Base-by-base conservation (phyloP, 2,888 invertebrate genomes). In the Rotaria macrura region DNA sequence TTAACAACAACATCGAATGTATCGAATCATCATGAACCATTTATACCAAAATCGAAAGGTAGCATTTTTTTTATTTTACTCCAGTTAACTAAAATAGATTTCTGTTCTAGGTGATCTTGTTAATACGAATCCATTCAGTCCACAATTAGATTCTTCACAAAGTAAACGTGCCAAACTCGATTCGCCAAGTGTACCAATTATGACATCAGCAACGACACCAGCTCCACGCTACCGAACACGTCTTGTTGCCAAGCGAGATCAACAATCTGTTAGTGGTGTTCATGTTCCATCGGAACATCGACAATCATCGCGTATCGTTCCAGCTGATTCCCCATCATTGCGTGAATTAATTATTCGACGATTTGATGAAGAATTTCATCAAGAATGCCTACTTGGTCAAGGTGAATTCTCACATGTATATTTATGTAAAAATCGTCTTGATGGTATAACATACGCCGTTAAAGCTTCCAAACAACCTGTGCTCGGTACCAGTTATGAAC, bases 391-490 rank as follows among this genome's bases (percentile, higher is more conserved):
- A 84, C 93, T 96, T 38, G 96, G 96, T 0, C 93, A 93, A 86
- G 96, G 96, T 0, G 94, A 95, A 89, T 96, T 96, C 91, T 96
- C 96, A 0, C 93, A 94, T 54, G 96, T 96, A 1, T 94, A 94
- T 88, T 94, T 94, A 89, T 96, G 96, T 90, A 93, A 95, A 9
- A 95, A 96, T 92, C 93, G 95, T 86, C 91, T 96, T 87, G 96
- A 96, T 91, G 96, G 96, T 1, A 96, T 96, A 89, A 93, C 94
- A 86, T 96, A 96, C 91, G 96, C 96, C 0, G 93, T 96, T 74
- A 96, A 96, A 90, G 94, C 94, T 86, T 95, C 94, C 57, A 94
- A 94, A 87, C 93, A 94, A 87, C 96, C 96, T 0, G 94, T 96
- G 0, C 95, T 95, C 1, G 95, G 96, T 52, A 95, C 95, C 88